Percentiles rank a stretch among this genome's conserved stretches.
Evolutionary conservation across 1,140 invertebrate species (phyloP).

Genomic region (Sitophilus oryzae): DNA sequence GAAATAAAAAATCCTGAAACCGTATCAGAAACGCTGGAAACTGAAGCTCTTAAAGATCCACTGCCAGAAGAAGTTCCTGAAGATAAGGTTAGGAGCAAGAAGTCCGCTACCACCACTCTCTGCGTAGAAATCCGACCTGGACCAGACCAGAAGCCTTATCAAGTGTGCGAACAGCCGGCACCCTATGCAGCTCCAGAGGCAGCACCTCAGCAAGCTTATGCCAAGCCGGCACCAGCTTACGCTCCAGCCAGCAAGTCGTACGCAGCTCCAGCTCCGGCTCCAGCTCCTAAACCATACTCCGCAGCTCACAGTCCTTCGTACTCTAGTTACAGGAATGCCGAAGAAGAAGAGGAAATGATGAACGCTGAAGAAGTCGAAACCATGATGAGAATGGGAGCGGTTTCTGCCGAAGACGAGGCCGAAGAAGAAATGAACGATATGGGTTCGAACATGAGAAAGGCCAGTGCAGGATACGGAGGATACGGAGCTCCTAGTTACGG

Average conservation of each 20-base stretch:
- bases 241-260: constrained; percentile 18
- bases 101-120: constrained; percentile 41
- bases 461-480: constrained; percentile 7
- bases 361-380: background rate
- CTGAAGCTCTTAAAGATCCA: too few relatives aligned
- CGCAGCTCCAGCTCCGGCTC: constrained; percentile 21
- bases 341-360: constrained; percentile 3
- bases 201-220: constrained; percentile 6
- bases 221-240: constrained; percentile 9
- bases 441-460: constrained; percentile 11
- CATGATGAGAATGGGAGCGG: constrained; percentile 13
- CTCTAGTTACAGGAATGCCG: constrained; percentile 9
- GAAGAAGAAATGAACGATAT: constrained; percentile 6
- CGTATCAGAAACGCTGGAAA: background rate
- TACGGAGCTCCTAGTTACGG: constrained; percentile 24
- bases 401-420: constrained; percentile 10
- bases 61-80: background rate
- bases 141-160: constrained; percentile 38
- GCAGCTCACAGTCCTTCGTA: constrained; percentile 16
- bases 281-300: constrained; percentile 23
- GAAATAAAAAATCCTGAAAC: constrained; percentile 3
- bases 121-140: constrained; percentile 42
- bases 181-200: constrained; percentile 8
- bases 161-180: constrained; percentile 37
- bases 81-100: constrained; percentile 33